Conservation (phyloP, 2,888 invertebrate genomes). For the Brachypalpus laphriformis region DNA sequence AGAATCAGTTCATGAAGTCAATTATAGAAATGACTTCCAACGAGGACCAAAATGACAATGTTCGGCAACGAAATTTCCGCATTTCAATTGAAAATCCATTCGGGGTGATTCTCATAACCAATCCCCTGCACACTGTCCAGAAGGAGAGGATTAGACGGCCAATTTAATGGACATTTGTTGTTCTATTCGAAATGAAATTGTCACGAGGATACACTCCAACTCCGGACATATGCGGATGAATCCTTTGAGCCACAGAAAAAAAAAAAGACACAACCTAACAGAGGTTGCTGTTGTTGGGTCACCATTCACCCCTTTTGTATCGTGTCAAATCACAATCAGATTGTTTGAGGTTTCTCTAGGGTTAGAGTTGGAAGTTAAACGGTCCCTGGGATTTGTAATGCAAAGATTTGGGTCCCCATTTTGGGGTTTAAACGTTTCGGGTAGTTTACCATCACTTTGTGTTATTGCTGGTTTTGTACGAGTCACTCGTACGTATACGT, state of each 20-base stretch:
- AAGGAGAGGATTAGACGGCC: constrained; percentile 23
- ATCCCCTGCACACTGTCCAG: background rate
- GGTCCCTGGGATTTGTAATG: constrained; percentile 36
- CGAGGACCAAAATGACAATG: constrained; percentile 4
- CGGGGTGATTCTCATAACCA: background rate
- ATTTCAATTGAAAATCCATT: constrained; percentile 34
- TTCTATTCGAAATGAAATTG: constrained; percentile 39
- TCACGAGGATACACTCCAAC: background rate
- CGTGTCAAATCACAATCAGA: constrained; percentile 44
- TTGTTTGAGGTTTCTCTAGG: constrained; percentile 17
- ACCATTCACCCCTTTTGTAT: background rate
- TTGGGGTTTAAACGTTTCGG: constrained; percentile 13
- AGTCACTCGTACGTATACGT: too few species aligned
- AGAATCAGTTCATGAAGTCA: constrained; percentile 27
- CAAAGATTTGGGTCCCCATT: constrained; percentile 18
- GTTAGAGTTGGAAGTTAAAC: constrained; percentile 11
- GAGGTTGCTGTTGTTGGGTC: background rate
- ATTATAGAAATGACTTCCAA: constrained; percentile 45
- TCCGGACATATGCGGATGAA: constrained; percentile 16
- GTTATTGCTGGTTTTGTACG: constrained; percentile 1
- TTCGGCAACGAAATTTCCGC: constrained; percentile 36
- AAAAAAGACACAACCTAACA: background rate
- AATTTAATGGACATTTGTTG: constrained; percentile 32
- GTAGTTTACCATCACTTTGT: constrained; percentile 6
- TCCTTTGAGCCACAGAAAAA: constrained; percentile 3